Conservation (phyloP, 1,140 invertebrate genomes). For the Aradophagus sp. region DNA sequence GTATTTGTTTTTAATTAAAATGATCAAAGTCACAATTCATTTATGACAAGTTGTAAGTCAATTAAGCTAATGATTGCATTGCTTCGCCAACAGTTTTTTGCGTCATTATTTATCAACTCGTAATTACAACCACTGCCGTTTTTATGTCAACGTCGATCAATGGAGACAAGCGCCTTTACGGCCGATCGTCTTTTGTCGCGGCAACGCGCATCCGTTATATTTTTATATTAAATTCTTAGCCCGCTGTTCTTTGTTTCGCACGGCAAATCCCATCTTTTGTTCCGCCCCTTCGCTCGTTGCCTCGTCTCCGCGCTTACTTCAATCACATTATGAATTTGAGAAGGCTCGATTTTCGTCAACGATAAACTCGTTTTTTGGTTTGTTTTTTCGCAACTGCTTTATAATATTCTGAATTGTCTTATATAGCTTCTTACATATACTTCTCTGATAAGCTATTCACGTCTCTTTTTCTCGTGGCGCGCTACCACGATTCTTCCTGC, state of each 20-base stretch:
- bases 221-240: slow-evolving; percentile 51
- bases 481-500: slow-evolving; percentile 18
- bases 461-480: slow-evolving; percentile 29
- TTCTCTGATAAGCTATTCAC: slow-evolving; percentile 21
- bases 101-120: slow-evolving; percentile 21
- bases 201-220: slow-evolving; percentile 41
- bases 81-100: background rate
- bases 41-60: background rate
- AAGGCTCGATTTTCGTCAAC: slow-evolving; percentile 37
- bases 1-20: too few relatives aligned
- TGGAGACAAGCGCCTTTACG: slow-evolving; percentile 20
- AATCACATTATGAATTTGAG: slow-evolving; percentile 44
- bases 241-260: slow-evolving; percentile 33
- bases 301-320: slow-evolving; percentile 46
- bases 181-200: slow-evolving; percentile 31
- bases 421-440: slow-evolving; percentile 30
- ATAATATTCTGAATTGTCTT: slow-evolving; percentile 41
- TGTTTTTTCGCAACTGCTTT: slow-evolving; percentile 26
- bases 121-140: slow-evolving; percentile 31
- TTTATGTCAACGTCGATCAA: slow-evolving; percentile 39
- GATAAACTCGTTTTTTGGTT: slow-evolving; percentile 30
- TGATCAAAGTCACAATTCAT: too few relatives aligned
- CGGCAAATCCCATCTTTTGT: slow-evolving; percentile 43
- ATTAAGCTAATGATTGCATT: slow-evolving; percentile 8
- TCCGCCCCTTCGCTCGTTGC: slow-evolving; percentile 29